A percentile compares a stretch with the other conserved stretches of the same genome.
These are phyloP conservation scores for Oxyteleia sp. DNA, from an alignment of 2,888 invertebrate genomes.

Conservation along the genomic window DNA sequence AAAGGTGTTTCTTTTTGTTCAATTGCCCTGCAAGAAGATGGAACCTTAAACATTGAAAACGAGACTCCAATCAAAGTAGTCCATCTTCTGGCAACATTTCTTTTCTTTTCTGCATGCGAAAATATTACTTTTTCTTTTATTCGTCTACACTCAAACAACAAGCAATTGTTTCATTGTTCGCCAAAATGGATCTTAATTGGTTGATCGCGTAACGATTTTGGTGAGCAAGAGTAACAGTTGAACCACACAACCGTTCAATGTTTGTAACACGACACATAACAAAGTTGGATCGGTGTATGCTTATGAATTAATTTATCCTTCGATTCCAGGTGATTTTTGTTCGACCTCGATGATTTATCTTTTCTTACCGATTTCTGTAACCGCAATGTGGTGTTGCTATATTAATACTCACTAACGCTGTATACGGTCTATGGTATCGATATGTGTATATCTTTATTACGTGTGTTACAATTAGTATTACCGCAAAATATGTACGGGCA, in stretches of 20 bases:
- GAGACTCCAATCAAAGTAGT: no score
- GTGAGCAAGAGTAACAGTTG: conserved; percentile 22
- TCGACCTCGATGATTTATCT: conserved; percentile 20
- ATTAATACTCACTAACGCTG: conserved; percentile 79
- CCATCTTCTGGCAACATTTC: conserved; percentile 40
- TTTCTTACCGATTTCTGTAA: conserved; percentile 76
- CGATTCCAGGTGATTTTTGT: conserved; percentile 33
- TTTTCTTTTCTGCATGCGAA: conserved; percentile 34
- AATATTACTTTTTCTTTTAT: conserved; percentile 31
- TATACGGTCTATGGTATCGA: conserved; percentile 78
- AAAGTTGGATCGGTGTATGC: conserved; percentile 73
- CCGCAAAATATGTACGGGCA: no score
- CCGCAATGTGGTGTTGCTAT: conserved; percentile 86
- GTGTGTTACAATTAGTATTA: conserved; percentile 69
- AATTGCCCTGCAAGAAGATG: conserved; percentile 27
- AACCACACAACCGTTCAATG: conserved; percentile 49
- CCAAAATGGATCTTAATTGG: background rate
- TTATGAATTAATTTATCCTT: conserved; percentile 77
- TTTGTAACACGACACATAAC: conserved; percentile 65
- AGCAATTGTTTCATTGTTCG: conserved; percentile 44
- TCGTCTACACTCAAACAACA: conserved; percentile 33
- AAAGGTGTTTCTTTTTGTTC: conserved; percentile 16
- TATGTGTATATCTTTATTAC: conserved; percentile 78
- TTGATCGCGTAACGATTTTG: background rate
- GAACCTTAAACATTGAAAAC: background rate